phyloP scores from a whole-genome alignment of 2,797 vertebrate species.

The Champsocephalus gunnari region DNA sequence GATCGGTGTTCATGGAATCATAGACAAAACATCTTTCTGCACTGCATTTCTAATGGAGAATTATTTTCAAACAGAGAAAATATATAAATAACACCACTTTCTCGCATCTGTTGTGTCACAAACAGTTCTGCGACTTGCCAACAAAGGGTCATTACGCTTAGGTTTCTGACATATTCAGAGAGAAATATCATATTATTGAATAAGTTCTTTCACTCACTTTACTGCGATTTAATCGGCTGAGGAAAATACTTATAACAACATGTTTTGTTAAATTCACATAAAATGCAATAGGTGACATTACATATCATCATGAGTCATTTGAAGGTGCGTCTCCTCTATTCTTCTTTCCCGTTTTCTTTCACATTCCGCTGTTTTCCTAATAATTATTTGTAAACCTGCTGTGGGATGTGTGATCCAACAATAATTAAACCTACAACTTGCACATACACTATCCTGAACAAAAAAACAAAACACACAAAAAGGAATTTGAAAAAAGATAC shows the following conservation, averaged over 20 bases:
- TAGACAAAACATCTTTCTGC: constrained; percentile 48
- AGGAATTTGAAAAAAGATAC: not conserved
- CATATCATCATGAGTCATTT: not conserved
- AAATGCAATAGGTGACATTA: constrained; percentile 8
- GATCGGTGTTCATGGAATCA: constrained; percentile 18
- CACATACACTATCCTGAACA: not conserved
- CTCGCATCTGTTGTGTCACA: constrained; percentile 54
- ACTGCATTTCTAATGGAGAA: constrained; percentile 37
- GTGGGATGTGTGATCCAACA: constrained; percentile 19
- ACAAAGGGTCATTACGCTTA: constrained; percentile 78
- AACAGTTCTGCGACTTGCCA: constrained; percentile 68
- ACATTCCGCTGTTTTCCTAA: constrained; percentile 7
- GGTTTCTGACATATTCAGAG: constrained; percentile 66
- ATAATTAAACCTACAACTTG: not conserved
- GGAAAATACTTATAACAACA: constrained; percentile 39
- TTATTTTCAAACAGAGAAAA: constrained; percentile 37
- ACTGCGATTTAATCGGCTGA: constrained; percentile 57
- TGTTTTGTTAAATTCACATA: constrained; percentile 43
- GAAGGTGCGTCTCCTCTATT: constrained; percentile 13
- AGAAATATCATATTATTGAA: constrained; percentile 40
- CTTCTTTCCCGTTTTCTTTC: not conserved
- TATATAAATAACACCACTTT: constrained; percentile 48
- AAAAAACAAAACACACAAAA: not conserved
- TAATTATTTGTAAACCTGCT: constrained; percentile 6
- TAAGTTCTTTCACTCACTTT: constrained; percentile 44